Conservation (phyloP, 2,888 invertebrate genomes). For the Erebia palarica region DNA sequence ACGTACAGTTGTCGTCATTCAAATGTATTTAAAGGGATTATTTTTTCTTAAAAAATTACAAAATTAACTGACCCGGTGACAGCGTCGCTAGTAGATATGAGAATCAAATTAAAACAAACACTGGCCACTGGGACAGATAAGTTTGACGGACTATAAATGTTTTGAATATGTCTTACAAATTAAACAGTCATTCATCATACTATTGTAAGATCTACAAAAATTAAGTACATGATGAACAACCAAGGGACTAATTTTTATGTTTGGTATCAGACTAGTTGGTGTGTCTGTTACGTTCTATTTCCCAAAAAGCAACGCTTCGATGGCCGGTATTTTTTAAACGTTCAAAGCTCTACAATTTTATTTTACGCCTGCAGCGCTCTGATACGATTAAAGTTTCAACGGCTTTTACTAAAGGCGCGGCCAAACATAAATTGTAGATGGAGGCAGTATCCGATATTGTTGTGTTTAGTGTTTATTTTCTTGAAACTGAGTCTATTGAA, state of each 20-base stretch:
- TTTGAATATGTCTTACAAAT: too few relatives aligned
- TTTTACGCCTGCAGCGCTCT: constrained; percentile 76
- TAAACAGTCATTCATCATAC: too few relatives aligned
- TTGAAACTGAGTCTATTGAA: not conserved
- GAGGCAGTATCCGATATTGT: constrained; percentile 26
- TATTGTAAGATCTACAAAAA: not conserved
- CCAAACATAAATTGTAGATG: constrained; percentile 62
- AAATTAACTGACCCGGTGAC: too few relatives aligned
- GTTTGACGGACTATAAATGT: too few relatives aligned
- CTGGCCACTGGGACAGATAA: too few relatives aligned
- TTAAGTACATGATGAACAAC: not conserved
- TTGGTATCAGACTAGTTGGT: not conserved
- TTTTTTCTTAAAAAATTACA: too few relatives aligned
- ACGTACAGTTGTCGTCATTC: too few relatives aligned
- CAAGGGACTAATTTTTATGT: not conserved
- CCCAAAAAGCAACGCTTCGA: constrained; percentile 36
- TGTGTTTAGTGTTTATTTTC: constrained; percentile 9
- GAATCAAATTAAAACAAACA: too few relatives aligned
- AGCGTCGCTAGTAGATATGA: too few relatives aligned
- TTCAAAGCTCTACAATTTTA: constrained; percentile 66
- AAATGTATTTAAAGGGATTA: too few relatives aligned
- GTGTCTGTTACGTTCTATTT: constrained; percentile 21
- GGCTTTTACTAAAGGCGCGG: constrained; percentile 68
- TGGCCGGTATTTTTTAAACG: constrained; percentile 54
- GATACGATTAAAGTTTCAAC: constrained; percentile 79